Evolutionary conservation across 2,113 vertebrate species (phyloP).

Genomic region (Coryphaenoides rupestris): DNA sequence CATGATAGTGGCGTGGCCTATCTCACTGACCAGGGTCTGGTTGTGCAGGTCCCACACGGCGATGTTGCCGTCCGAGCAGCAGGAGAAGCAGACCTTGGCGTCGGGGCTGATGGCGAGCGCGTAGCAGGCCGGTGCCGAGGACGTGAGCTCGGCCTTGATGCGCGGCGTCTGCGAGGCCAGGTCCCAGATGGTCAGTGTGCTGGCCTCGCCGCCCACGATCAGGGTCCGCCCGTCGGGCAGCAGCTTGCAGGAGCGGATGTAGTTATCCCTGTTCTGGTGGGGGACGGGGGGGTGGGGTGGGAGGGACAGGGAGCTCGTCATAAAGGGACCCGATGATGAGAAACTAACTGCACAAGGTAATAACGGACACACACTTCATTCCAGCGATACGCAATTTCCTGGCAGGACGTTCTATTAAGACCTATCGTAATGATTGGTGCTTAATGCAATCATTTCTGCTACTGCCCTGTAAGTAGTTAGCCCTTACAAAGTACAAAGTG

Average conservation of each 20-base stretch:
- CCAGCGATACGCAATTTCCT: no score
- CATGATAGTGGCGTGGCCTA: no score
- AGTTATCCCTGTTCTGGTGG: constrained; percentile 93
- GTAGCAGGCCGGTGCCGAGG: constrained; percentile 93
- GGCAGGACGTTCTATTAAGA: no score
- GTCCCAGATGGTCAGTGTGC: constrained; percentile 97
- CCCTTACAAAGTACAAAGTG: no score
- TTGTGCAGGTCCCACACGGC: constrained; percentile 97
- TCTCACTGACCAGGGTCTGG: constrained; percentile 90
- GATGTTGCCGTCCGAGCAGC: constrained; percentile 96
- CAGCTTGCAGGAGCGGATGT: constrained; percentile 97
- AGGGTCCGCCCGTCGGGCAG: constrained; percentile 93
- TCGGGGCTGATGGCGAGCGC: constrained; percentile 96
- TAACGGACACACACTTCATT: no score
- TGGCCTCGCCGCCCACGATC: constrained; percentile 94
- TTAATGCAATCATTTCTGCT: no score
- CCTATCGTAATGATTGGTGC: no score
- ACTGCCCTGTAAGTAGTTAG: no score
- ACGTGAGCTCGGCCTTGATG: constrained; percentile 95
- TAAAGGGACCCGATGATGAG: neutral
- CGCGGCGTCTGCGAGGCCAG: constrained; percentile 91
- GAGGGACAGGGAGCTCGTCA: neutral
- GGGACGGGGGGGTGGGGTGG: neutral
- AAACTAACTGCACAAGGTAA: neutral
- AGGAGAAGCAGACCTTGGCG: constrained; percentile 98